Conservation (phyloP, 23 tunicate genomes). For the Trididemnum clinides region DNA sequence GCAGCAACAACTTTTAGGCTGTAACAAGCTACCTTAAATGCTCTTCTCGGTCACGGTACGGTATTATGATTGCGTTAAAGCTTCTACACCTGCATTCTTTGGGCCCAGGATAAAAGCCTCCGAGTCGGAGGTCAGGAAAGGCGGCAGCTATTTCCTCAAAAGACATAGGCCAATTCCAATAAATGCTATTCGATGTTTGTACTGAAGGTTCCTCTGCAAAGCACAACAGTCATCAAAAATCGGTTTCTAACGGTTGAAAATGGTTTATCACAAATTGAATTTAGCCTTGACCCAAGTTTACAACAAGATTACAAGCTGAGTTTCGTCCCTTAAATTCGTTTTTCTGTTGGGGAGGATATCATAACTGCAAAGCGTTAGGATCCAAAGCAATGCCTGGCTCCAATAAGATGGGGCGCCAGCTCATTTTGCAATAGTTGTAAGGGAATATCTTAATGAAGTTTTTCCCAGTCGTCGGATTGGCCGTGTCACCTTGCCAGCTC, state of each 20-base stretch:
- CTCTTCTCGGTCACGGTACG: slow-evolving; percentile 67
- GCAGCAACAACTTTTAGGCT: no score
- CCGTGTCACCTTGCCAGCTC: no score
- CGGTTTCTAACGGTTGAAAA: background rate
- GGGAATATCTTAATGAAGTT: no score
- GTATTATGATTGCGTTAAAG: slow-evolving; percentile 50
- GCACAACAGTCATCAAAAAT: background rate
- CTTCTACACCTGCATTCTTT: slow-evolving; percentile 45
- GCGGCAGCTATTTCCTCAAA: slow-evolving; percentile 33
- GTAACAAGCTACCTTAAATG: slow-evolving; percentile 70
- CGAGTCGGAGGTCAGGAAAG: slow-evolving; percentile 35
- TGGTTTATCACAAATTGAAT: background rate
- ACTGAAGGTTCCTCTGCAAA: background rate
- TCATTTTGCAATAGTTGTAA: no score
- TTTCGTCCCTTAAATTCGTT: no score
- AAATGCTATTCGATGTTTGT: background rate
- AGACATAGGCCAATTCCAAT: slow-evolving; percentile 55
- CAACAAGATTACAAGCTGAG: no score
- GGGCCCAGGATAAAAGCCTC: slow-evolving; percentile 69
- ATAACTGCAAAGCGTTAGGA: no score
- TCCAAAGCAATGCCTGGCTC: no score
- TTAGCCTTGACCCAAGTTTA: background rate
- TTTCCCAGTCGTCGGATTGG: no score
- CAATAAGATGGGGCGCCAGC: no score
- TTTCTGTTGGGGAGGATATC: no score